These are phyloP conservation scores for Corvus cornix DNA, from an alignment of 2,113 vertebrate genomes.

Conservation along the genomic window DNA sequence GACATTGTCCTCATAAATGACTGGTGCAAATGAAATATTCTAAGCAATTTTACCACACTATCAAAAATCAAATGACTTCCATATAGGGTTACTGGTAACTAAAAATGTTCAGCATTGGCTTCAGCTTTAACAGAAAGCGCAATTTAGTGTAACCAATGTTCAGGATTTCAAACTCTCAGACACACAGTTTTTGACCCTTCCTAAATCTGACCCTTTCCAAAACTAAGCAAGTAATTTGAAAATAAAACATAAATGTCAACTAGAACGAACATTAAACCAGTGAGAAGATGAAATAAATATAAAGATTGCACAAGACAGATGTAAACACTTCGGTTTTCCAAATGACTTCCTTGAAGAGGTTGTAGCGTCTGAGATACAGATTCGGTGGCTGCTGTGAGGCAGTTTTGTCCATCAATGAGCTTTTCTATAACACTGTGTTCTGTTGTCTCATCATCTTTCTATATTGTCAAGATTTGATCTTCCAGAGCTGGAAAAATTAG, in stretches of 20 bases:
- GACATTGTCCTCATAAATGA: slow-evolving; percentile 1
- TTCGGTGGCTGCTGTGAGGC: slow-evolving; percentile 65
- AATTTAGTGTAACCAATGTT: slow-evolving; percentile 47
- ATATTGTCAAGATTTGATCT: slow-evolving; percentile 94
- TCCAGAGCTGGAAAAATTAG: slow-evolving; percentile 87
- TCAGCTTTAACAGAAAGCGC: slow-evolving; percentile 30
- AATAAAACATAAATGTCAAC: slow-evolving; percentile 76
- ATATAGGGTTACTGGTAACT: slow-evolving; percentile 31
- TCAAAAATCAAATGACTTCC: slow-evolving; percentile 59
- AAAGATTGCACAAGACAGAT: slow-evolving; percentile 89
- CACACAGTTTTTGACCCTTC: slow-evolving; percentile 66
- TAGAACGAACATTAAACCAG: slow-evolving; percentile 76
- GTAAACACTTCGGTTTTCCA: slow-evolving; percentile 81
- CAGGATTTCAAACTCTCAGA: slow-evolving; percentile 69
- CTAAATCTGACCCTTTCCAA: slow-evolving; percentile 30
- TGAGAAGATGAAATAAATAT: slow-evolving; percentile 92
- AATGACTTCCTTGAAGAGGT: slow-evolving; percentile 59
- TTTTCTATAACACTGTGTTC: slow-evolving; percentile 41
- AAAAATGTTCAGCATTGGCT: slow-evolving; percentile 47
- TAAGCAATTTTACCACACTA: slow-evolving; percentile 26
- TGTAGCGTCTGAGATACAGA: slow-evolving; percentile 67
- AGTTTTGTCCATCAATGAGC: slow-evolving; percentile 62
- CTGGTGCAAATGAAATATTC: slow-evolving; percentile 35
- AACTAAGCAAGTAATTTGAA: slow-evolving; percentile 71
- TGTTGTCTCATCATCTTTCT: slow-evolving; percentile 50